Base-by-base conservation (phyloP, 1,140 invertebrate species). In the Trachymyrmex septentrionalis region DNA sequence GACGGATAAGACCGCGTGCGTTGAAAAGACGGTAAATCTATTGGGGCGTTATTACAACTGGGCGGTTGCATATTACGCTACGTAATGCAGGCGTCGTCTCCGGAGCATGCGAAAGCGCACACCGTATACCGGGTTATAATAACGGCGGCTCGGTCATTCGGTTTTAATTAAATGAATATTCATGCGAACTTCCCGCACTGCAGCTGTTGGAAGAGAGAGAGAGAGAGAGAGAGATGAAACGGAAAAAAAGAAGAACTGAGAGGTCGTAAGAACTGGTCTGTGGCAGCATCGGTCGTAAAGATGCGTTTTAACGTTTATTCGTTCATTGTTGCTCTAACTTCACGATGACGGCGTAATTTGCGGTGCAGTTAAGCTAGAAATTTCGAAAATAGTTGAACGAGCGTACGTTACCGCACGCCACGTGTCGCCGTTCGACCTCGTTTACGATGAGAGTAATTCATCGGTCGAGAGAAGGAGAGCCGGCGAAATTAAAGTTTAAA, bases 131-230 rank as follows among this genome's bases (percentile, higher is more conserved):
- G 19, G 55, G 27, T 30, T 44, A 66, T 86, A 84, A 72, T 86
- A 73, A 63, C 59, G 67, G 78, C 38, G 48, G 27, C 57, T 81
- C 77, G 75, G 67, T 84, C 85, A 55, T 84, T 84, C 34, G 30
- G 53, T 30, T 64, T 84, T 87, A 84, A 87, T 87, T 73, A 87
- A 87, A 84, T 87, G 86, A 87, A 87, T 87, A 87, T 87, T 87
- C 86, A 87, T 82, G 66, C 71, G 21, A 44, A 21, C 27, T 63
- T 73, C 14, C 44, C n/a, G 55, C 21, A 27, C 21, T 14, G 55
- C 14, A 24, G 38, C 27, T 24, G 14, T 64, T 50, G 44, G 24
- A 16, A n/a, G 76, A 69, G 38, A 50, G 5, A 71, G n/a, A 24
- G 57, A 19, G n/a, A 38, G 9, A 21, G 21, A 73, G 38, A 72